Conservation (phyloP, 2,888 invertebrate genomes). For the Epirrhoe tristata region DNA sequence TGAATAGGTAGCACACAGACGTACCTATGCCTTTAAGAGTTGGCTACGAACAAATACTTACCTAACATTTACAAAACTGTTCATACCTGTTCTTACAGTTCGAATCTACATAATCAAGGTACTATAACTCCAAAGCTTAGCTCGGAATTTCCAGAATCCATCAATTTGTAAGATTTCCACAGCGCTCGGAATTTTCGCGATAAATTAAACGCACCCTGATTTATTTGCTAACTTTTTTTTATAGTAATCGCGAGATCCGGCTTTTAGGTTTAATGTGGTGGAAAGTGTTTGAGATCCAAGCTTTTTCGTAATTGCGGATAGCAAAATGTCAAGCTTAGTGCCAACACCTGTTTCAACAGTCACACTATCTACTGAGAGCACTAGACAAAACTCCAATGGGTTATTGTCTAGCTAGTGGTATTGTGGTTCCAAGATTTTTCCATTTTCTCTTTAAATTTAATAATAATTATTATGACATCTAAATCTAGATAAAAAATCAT, state of each 20-base stretch:
- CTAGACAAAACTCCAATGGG: no score
- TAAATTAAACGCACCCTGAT: constrained; percentile 72
- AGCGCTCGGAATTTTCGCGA: constrained; percentile 59
- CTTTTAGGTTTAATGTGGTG: constrained; percentile 36
- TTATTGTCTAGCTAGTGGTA: not conserved
- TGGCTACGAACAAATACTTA: no score
- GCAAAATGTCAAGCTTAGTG: not conserved
- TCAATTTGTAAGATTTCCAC: constrained; percentile 74
- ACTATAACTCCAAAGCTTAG: constrained; percentile 3
- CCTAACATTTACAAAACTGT: not conserved
- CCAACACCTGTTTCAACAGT: not conserved
- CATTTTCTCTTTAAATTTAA: no score
- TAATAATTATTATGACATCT: no score
- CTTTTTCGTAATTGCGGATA: constrained; percentile 3
- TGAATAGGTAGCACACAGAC: no score
- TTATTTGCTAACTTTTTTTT: constrained; percentile 72
- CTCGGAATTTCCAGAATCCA: constrained; percentile 68
- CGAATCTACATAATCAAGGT: not conserved
- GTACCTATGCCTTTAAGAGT: no score
- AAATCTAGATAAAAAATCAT: constrained; percentile 17
- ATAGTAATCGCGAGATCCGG: constrained; percentile 49
- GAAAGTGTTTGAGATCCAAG: constrained; percentile 21
- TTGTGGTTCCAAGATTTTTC: not conserved
- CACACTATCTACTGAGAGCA: no score
- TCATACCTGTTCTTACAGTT: not conserved